These are phyloP conservation scores for Drosophila tristis DNA, from an alignment of 1,140 invertebrate genomes.

Conservation along the genomic window DNA sequence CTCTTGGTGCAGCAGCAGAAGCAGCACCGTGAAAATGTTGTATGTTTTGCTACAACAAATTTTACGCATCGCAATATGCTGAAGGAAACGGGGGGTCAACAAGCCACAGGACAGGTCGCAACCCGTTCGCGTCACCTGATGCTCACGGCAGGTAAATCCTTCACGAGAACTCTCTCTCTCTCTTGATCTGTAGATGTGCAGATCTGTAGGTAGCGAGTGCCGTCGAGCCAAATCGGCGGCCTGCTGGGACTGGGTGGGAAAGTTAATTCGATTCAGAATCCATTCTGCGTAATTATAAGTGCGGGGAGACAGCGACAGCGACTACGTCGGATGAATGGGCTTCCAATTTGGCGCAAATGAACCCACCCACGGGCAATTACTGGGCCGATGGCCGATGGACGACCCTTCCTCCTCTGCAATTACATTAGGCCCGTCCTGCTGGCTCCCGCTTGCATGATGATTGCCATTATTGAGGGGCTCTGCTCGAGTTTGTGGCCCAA, in stretches of 20 bases:
- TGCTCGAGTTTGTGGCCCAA: slow-evolving; percentile 61
- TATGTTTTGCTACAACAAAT: slow-evolving; percentile 70
- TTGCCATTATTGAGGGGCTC: slow-evolving; percentile 47
- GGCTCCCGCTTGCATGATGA: slow-evolving; percentile 43
- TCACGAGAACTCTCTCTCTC: slow-evolving; percentile 11
- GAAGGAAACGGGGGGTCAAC: slow-evolving; percentile 13
- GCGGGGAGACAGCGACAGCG: slow-evolving; percentile 14
- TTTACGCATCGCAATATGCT: slow-evolving; percentile 55
- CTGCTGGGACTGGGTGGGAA: background rate
- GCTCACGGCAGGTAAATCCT: slow-evolving; percentile 29
- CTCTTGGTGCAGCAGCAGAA: too few species aligned
- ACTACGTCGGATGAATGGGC: slow-evolving; percentile 35
- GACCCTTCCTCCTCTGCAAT: slow-evolving; percentile 37
- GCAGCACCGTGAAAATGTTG: slow-evolving; percentile 54
- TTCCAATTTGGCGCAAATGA: slow-evolving; percentile 65
- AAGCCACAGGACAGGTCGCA: slow-evolving; percentile 8
- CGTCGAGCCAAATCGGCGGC: slow-evolving; percentile 7
- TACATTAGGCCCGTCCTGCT: slow-evolving; percentile 66
- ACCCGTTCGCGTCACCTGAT: slow-evolving; percentile 75
- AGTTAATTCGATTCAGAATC: slow-evolving; percentile 52
- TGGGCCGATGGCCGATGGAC: background rate
- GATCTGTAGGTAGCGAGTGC: slow-evolving; percentile 10
- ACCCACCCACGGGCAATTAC: slow-evolving; percentile 60
- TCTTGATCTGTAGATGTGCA: too few species aligned
- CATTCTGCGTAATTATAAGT: slow-evolving; percentile 67